phyloP scores from a whole-genome alignment of 2,888 invertebrate species.

The Ctena decussata region DNA sequence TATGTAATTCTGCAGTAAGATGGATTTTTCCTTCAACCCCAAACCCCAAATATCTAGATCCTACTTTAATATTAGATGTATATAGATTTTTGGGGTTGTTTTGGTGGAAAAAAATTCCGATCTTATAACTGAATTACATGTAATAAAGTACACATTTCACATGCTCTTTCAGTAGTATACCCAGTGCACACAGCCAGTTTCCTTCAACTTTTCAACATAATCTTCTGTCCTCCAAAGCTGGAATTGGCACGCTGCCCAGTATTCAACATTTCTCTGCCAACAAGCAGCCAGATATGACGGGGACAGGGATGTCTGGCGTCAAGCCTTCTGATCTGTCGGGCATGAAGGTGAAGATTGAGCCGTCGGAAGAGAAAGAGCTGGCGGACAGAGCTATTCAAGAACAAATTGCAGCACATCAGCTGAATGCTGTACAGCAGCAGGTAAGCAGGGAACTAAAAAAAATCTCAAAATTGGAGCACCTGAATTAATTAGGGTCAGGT shows the following conservation, averaged over 20 bases:
- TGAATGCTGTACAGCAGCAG: conserved; percentile 67
- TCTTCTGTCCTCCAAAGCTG: conserved; percentile 30
- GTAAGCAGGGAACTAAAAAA: no score
- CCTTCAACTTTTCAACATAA: conserved; percentile 46
- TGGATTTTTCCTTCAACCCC: no score
- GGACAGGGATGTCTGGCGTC: conserved; percentile 23
- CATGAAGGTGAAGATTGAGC: conserved; percentile 64
- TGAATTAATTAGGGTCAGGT: no score
- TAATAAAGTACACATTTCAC: no score
- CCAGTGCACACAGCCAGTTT: conserved; percentile 62
- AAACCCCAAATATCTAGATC: no score
- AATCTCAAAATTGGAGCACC: no score
- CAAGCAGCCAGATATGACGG: conserved; percentile 27
- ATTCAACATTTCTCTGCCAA: conserved; percentile 64
- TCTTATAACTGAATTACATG: no score
- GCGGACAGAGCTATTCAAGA: conserved; percentile 67
- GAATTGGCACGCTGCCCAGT: conserved; percentile 52
- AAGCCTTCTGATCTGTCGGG: conserved; percentile 61
- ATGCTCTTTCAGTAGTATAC: conserved; percentile 57
- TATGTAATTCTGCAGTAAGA: no score
- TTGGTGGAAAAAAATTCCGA: no score
- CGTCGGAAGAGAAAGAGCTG: conserved; percentile 61
- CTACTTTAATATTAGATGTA: no score
- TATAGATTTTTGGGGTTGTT: no score
- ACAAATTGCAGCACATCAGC: conserved; percentile 63